A percentile compares a stretch with the other conserved stretches of the same genome.
These are phyloP conservation scores for Ecliptopera silaceata DNA, from an alignment of 2,888 invertebrate species.

Conservation along the genomic window DNA sequence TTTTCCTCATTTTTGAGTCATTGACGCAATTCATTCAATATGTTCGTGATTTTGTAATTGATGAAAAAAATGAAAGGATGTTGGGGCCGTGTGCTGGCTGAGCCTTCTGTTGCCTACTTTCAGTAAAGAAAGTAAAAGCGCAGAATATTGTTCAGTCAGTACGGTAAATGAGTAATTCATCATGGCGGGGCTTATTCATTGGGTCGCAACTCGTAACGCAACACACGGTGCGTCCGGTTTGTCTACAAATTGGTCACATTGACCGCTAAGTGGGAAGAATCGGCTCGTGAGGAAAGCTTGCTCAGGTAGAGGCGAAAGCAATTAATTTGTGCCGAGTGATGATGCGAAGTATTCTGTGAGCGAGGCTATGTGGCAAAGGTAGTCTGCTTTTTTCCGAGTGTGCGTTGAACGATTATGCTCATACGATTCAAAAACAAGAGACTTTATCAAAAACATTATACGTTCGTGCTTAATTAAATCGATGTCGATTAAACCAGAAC, in stretches of 20 bases:
- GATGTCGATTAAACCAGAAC: constrained; percentile 23
- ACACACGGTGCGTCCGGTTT: constrained; percentile 71
- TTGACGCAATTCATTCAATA: too few species aligned
- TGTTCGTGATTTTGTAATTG: too few species aligned
- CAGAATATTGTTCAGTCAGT: constrained; percentile 16
- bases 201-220: constrained; percentile 71
- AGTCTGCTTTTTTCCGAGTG: neutral
- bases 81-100: constrained; percentile 33
- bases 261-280: constrained; percentile 75
- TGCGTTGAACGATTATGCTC: neutral
- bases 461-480: constrained; percentile 16
- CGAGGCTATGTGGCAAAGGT: neutral
- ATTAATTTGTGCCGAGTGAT: constrained; percentile 32
- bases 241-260: constrained; percentile 77
- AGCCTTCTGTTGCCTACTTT: constrained; percentile 61
- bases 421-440: neutral
- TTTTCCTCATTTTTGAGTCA: too few species aligned
- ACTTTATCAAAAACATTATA: neutral
- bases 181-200: constrained; percentile 59
- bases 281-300: constrained; percentile 40
- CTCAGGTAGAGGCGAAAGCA: constrained; percentile 18
- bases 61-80: neutral
- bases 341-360: constrained; percentile 19
- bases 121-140: constrained; percentile 73
- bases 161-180: constrained; percentile 58